Base-by-base conservation (phyloP, 2,113 vertebrate genomes). In the Amphiprion percula region DNA sequence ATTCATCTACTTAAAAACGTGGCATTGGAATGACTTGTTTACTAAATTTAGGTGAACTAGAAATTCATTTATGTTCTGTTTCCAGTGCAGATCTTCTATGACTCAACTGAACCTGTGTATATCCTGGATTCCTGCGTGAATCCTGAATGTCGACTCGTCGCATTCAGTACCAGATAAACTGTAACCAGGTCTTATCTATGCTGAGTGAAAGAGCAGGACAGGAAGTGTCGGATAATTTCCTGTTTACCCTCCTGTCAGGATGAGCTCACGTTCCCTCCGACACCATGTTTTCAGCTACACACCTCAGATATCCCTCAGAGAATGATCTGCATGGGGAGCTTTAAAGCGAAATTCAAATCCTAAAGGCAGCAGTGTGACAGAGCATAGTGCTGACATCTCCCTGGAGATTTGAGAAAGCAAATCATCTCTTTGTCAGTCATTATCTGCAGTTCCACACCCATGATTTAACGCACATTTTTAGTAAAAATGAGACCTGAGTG, bases 181-280 rank as follows among this genome's bases (percentile, higher is more conserved):
- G 0, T 1, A 16, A 69, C 15, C 11, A 4, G 33, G 24, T 85
- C 65, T 52, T 75, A 61, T 77, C 44, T 23, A 49, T 23, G 46
- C 5, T 55, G 64, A 83, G 74, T 80, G 54, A 68, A 62, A 79
- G 50, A 44, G 60, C 14, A 37, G 53, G 10, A 55, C 33, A 85
- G 76, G 70, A 87, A 58, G 53, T 4, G 46, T 67, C 47, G 59
- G 58, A 10, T 60, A 0, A 68, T 72, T 64, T 78, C 69, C 72
- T 61, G 59, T 71, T 69, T 83, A 72, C 66, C 75, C 41, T 80
- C 47, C 4, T 24, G 10, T 21, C 8, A 56, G 56, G 46, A 71
- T 44, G 56, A 67, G 49, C 54, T 66, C 64, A 80, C 50, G 26
- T 82, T 78, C 37, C 49, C 37, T 61, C 54, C 53, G 59, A 71